Evolutionary conservation across 2,113 vertebrate genomes (phyloP), one percentile per base, ranked within the genome.

Genomic region (Isichthys henryi): DNA sequence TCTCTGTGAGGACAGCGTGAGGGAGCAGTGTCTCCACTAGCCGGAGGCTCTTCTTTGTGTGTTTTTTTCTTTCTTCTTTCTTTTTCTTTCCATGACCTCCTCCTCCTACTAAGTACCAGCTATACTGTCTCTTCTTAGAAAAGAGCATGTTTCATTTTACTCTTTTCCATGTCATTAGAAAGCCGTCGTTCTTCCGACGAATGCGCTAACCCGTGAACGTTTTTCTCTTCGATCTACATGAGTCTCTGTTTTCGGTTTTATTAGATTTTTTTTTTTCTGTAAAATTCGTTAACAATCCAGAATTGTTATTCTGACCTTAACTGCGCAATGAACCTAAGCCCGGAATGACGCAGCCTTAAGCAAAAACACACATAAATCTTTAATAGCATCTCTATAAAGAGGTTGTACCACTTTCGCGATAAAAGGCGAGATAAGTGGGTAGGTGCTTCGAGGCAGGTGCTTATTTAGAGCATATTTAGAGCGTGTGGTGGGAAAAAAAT

Each of bases 261-360:
- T 53, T 86, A 21, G 2, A 1, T 39, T 39, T 86, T 50, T 31
- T 86, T 85, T 49, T 86, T 86, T 35, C 10, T 9, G 21, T n/a
- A 48, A 84, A 48, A 45, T 46, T 11, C 3, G 45, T 21, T n/a
- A 84, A 84, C 39, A n/a, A 46, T 17, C 80, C 43, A 19, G 43
- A 43, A 83, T 43, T 86, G 85, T 35, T 86, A 53, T 50, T 86
- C 35, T 19, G 23, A 86, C 85, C 85, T 86, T 86, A 86, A 86
- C 85, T 52, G 49, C 3, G 85, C 49, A 52, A 27, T 86, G 49
- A 52, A 52, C 85, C 46, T 52, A 23, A 27, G 3, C 27, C 35
- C 43, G 9, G 46, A 49, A 43, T n/a, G 45, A 84, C n/a, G 23
- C 48, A 31, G 23, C 46, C 85, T 8, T 84, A 84, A 84, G 82